Percentiles rank a stretch among this genome's conserved stretches.
Conservation (phyloP, 92 coral and sea anemone genomes). For the Actinostola sp. region DNA sequence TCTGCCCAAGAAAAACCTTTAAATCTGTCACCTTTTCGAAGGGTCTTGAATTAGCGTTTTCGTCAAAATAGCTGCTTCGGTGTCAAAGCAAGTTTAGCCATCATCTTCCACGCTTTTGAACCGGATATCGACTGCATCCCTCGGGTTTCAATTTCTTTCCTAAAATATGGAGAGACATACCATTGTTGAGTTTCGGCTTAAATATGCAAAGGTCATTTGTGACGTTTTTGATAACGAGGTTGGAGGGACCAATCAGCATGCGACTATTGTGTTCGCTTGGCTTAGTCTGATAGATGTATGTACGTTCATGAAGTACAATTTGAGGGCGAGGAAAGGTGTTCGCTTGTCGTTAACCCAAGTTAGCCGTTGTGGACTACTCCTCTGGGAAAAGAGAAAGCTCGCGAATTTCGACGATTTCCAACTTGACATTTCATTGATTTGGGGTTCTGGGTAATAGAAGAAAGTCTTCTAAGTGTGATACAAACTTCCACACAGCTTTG, state of each 20-base stretch:
- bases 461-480: background rate
- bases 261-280: constrained; percentile 71
- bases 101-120: constrained; percentile 15
- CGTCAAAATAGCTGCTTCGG: constrained; percentile 4
- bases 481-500: constrained; percentile 15
- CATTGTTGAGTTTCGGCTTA: constrained; percentile 37
- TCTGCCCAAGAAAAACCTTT: constrained; percentile 27
- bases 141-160: constrained; percentile 39
- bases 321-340: constrained; percentile 42
- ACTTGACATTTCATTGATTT: background rate
- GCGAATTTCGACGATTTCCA: constrained; percentile 12
- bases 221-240: constrained; percentile 74
- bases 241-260: constrained; percentile 73
- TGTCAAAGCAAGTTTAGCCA: constrained; percentile 19
- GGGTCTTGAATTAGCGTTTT: constrained; percentile 13
- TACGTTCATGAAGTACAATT: constrained; percentile 36
- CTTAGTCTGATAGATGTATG: constrained; percentile 20
- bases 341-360: constrained; percentile 18
- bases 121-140: constrained; percentile 46
- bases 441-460: constrained; percentile 11
- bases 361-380: constrained; percentile 13
- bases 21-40: constrained; percentile 17
- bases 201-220: constrained; percentile 81
- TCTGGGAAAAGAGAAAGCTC: background rate
- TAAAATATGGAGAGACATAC: constrained; percentile 34